Conservation (phyloP, 1,140 invertebrate genomes). For the Grapholita molesta region DNA sequence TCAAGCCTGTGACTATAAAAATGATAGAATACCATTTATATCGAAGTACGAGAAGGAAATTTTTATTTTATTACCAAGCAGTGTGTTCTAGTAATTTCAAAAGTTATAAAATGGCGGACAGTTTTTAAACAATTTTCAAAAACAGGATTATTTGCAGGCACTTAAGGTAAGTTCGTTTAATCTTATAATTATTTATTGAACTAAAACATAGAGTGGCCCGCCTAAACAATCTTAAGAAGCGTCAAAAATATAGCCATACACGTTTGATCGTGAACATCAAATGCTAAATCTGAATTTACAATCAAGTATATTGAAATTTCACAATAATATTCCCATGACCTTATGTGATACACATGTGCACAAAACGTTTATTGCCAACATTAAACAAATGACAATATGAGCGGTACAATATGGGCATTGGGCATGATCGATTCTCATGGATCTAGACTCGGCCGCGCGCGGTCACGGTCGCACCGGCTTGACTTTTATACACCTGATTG, state of each 20-base stretch:
- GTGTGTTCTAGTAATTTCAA: too few relatives aligned
- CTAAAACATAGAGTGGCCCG: too few relatives aligned
- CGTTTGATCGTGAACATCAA: background rate
- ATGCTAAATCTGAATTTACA: background rate
- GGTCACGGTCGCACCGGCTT: background rate
- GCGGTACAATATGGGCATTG: background rate
- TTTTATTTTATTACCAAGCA: too few relatives aligned
- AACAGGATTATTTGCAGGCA: too few relatives aligned
- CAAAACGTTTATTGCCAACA: background rate
- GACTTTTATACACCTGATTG: background rate
- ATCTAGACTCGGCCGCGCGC: background rate
- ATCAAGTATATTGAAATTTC: background rate
- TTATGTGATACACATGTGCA: background rate
- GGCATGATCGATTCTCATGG: background rate
- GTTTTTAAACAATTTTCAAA: too few relatives aligned
- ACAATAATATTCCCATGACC: constrained; percentile 1
- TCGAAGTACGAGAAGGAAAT: too few relatives aligned
- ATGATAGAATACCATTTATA: too few relatives aligned
- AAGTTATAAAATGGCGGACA: too few relatives aligned
- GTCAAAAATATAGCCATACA: background rate
- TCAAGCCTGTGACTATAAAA: too few relatives aligned
- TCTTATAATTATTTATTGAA: too few relatives aligned
- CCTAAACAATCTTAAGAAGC: too few relatives aligned
- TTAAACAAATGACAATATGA: background rate
- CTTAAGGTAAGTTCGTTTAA: too few relatives aligned